Evolutionary conservation across 2,888 invertebrate genomes (phyloP), one percentile per base, ranked within the genome.

Genomic region (Apamea anceps): DNA sequence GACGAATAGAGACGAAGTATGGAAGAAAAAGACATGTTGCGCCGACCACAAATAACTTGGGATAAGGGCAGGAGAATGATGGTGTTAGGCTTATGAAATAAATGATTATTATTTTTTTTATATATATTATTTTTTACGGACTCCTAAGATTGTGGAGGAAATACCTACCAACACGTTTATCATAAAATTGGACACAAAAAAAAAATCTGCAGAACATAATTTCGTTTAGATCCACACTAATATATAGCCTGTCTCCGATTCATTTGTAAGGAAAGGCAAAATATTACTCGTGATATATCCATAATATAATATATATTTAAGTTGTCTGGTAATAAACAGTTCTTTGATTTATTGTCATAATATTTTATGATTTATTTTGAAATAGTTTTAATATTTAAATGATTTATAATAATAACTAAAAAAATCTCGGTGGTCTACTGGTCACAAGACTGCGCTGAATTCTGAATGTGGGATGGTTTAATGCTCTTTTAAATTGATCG

Each of bases 171-270:
- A 65, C 21, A 21, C 7, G 15, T 32, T 51, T 32, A 32, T 54
- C 5, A 71, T 71, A 25, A 51, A 25, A 71, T 21, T 25, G 10
- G 21, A 18, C 10, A 15, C 10, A 54, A 37, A 18, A 71, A 71
- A 25, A 71, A 71, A n/a, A 18, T 32, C 10, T 0, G 32, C 6
- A 10, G 8, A 57, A 25, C 25, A 54, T 6, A 51, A 32, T 32
- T 54, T 15, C 5, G 10, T 63, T 68, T 70, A 15, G 3, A 45
- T 4, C 10, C 7, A 12, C 3, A 32, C 3, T 42, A 32, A 75
- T 81, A 60, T 51, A 77, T 37, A 68, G 75, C 74, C 68, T 82
- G 51, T 85, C 77, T 74, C n/a, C 5, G 0, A 60, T 37, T 66
- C 6, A 5, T 51, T 73, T 72, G n/a, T 74, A 57, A 32, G 5